Conservation (phyloP, 1,140 invertebrate genomes). For the Parasteatoda tepidariorum region DNA sequence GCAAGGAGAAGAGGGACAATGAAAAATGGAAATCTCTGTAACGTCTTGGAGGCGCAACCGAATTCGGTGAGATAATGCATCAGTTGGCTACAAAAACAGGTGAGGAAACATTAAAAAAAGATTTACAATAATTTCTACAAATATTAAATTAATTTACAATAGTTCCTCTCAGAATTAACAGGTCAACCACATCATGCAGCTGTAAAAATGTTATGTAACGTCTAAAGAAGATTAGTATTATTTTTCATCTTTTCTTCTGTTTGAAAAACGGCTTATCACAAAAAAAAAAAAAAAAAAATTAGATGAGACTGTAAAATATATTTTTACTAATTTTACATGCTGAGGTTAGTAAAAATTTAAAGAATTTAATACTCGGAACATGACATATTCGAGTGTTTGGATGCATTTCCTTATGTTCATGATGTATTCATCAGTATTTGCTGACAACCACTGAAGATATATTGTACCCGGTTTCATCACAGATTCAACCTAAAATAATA, state of each 20-base stretch:
- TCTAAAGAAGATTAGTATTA: too few species aligned
- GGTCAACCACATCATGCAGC: too few species aligned
- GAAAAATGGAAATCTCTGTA: constrained; percentile 17
- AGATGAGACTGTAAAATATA: too few species aligned
- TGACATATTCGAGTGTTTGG: constrained; percentile 38
- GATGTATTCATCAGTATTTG: constrained; percentile 25
- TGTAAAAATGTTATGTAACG: too few species aligned
- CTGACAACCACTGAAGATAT: constrained; percentile 39
- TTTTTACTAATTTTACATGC: too few species aligned
- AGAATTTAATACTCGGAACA: neutral
- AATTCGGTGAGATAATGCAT: constrained; percentile 10
- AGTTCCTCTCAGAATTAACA: too few species aligned
- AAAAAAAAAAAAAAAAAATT: too few species aligned
- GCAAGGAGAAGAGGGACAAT: neutral
- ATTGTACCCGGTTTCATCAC: constrained; percentile 29
- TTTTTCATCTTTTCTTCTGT: too few species aligned
- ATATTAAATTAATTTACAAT: too few species aligned
- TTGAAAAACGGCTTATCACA: too few species aligned
- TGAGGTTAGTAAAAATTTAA: too few species aligned
- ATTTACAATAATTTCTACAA: neutral
- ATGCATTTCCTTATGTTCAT: constrained; percentile 24
- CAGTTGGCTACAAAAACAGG: constrained; percentile 28
- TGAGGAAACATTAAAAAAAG: neutral
- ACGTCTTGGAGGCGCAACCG: constrained; percentile 5
- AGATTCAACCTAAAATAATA: constrained; percentile 27